These are phyloP conservation scores for Syndactyla subalaris DNA, from an alignment of 2,797 vertebrate genomes.

Conservation along the genomic window DNA sequence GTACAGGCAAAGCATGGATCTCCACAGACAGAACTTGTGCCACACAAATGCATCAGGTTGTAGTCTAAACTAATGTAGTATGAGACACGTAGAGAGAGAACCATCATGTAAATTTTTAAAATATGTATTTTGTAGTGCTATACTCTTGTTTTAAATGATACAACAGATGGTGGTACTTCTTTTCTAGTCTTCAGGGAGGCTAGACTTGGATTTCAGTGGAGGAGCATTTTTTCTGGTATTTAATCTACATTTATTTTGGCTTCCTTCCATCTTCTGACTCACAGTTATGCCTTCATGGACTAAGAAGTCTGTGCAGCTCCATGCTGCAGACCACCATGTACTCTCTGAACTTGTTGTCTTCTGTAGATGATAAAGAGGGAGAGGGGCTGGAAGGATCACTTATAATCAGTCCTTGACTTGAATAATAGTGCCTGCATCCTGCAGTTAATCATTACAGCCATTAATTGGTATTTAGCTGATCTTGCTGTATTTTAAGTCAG, in stretches of 20 bases:
- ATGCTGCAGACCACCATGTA: not conserved
- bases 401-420: not conserved
- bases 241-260: not conserved
- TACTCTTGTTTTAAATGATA: not conserved
- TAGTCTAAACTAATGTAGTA: not conserved
- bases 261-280: constrained; percentile 1
- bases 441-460: not conserved
- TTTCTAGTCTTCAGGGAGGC: not conserved
- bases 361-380: not conserved
- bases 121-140: not conserved
- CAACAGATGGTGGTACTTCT: not conserved
- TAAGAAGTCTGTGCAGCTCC: not conserved
- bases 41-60: not conserved
- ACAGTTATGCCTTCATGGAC: not conserved
- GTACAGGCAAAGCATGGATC: not conserved
- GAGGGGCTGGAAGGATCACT: not conserved
- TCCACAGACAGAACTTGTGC: not conserved
- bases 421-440: not conserved
- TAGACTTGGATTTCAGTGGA: not conserved
- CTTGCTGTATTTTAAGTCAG: not conserved
- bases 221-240: not conserved
- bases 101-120: not conserved
- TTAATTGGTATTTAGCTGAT: not conserved
- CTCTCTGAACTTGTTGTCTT: not conserved
- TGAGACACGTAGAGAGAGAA: not conserved